Base-by-base conservation (phyloP, 2,888 invertebrate species). In the Mythimna impura region DNA sequence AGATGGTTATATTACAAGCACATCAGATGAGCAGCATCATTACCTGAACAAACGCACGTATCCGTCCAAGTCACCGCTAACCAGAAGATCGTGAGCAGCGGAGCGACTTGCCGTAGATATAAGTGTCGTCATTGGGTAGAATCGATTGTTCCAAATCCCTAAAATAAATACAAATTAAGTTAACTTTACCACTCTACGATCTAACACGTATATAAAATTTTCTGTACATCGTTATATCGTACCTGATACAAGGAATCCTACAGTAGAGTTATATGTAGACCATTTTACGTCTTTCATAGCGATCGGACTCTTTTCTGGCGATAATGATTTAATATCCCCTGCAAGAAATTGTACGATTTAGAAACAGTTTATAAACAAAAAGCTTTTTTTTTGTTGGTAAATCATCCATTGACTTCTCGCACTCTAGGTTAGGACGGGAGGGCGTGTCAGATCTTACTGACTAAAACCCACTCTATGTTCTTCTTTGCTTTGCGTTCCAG, bases 281-380 rank as follows among this genome's bases (percentile, higher is more conserved):
- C 99, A 99, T 93, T 98, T 98, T 2, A 98, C 97, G 89, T 99
- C 99, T 91, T 99, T 98, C 98, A 98, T 98, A 5, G 98, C 98
- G 78, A 98, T 97, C 4, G 98, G 98, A 91, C 98, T 98, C 90
- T 98, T 98, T 90, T 99, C 98, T 12, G 98, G 98, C 2, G 98
- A 98, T 66, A 99, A 93, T 0, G 98, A 97, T 92, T 98, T 98
- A n/a, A 98, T 97, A 90, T 98, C 98, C 99, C 99, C 98, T 98
- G 89, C 61, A 96, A 96, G 73, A 47, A 75, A 74, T 6, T 14
- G 0, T 9, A 6, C 14, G 43, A 22, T n/a, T 70, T 2, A 52
- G 36, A 58, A 80, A 55, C 40, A 43, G 40, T 66, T 25, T 40
- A 17, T 20, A 6, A 43, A 43, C 43, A 14, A 43, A 12, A 43